Evolutionary conservation across 1,140 invertebrate species (phyloP), one percentile per base, ranked within the genome.

Genomic region (Meloidogyne chitwoodi): DNA sequence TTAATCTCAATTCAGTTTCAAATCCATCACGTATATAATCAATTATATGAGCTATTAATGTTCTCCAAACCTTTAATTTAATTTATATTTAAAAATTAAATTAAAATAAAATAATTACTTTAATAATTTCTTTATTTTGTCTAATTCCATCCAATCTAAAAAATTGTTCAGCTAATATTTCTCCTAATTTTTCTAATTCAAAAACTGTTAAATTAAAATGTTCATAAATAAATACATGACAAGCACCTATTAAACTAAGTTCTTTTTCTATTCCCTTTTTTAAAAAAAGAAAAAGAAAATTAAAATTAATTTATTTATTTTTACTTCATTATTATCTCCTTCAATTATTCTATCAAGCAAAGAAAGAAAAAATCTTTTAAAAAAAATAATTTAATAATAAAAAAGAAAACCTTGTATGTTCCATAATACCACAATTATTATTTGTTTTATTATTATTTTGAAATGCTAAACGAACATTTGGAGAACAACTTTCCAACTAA

Each of bases 131-230:
- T 64, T 79, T 79, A 22, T 41, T 76, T 67, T 79, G 78, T 22
- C 44, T 44, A 62, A 79, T 77, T 10, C 78, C 78, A 56, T 79
- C 77, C 31, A 79, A 67, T 77, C 73, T 77, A 31, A 79, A 66
- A 27, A 79, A 61, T 19, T 34, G n/a, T 56, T 79, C 77, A 41
- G 77, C 77, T 24, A 79, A 31, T 26, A 70, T 26, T 38, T 77
- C 77, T 16, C 77, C 77, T 38, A 78, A 61, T 44, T 77, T 34
- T 68, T 79, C 77, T 26, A 79, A 56, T 41, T 44, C 67, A 22
- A 31, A 14, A 31, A 79, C 48, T n/a, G 24, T 48, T 26, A 79
- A 16, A 11, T 48, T 31, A 61, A 41, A 79, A 19, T 70, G 27
- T 70, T 78, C 72, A 26, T 79, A 64, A n/a, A 80, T 22, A 26